phyloP scores from a whole-genome alignment of 1,140 invertebrate genomes.

The Papilio aristodemus region DNA sequence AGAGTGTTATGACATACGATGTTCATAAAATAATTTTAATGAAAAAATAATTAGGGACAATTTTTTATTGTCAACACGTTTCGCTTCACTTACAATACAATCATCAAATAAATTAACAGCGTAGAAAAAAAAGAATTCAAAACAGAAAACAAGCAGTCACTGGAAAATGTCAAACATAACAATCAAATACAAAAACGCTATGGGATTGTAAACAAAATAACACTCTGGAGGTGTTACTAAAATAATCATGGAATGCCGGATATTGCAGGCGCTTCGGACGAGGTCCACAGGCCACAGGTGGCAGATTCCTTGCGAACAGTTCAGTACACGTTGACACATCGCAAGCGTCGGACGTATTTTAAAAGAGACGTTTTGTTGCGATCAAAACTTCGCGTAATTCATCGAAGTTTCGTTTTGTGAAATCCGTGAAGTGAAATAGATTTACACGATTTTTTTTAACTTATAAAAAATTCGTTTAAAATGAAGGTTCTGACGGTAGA shows the following conservation, averaged over 20 bases:
- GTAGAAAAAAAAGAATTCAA: not conserved
- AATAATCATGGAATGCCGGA: constrained; percentile 76
- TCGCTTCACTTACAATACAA: too few relatives aligned
- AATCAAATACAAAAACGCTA: constrained; percentile 54
- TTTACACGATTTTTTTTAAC: constrained; percentile 30
- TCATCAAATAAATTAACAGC: not conserved
- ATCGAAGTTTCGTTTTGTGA: not conserved
- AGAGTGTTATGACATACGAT: too few relatives aligned
- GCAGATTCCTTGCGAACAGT: constrained; percentile 33
- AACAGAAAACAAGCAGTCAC: constrained; percentile 1
- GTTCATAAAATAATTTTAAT: too few relatives aligned
- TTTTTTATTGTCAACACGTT: too few relatives aligned
- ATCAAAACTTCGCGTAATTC: constrained; percentile 22
- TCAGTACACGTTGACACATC: constrained; percentile 48
- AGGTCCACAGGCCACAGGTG: constrained; percentile 52
- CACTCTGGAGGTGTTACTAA: constrained; percentile 54
- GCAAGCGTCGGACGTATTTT: constrained; percentile 42
- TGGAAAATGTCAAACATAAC: constrained; percentile 24
- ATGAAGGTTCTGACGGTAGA: constrained; percentile 71
- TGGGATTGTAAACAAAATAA: constrained; percentile 69
- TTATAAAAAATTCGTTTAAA: constrained; percentile 27
- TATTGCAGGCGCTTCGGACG: constrained; percentile 53
- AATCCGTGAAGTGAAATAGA: constrained; percentile 35
- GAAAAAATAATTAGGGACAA: too few relatives aligned
- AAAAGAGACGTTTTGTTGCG: constrained; percentile 3